Percentiles rank a stretch among this genome's conserved stretches.
phyloP scores from a whole-genome alignment of 1,140 invertebrate genomes.

The Lycorma delicatula region DNA sequence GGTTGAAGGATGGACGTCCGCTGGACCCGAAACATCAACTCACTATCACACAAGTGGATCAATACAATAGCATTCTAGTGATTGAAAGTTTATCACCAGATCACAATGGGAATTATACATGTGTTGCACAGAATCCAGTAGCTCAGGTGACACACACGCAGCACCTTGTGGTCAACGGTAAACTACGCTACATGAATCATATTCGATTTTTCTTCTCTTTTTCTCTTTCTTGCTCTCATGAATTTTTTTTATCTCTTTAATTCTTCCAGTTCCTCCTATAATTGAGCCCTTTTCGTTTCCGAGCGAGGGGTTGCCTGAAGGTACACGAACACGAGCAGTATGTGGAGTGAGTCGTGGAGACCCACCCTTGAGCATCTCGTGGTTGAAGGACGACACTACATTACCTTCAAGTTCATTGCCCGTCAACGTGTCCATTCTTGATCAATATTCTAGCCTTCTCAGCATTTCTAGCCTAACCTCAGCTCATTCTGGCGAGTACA shows the following conservation, averaged over 20 bases:
- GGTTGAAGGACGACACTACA: constrained; percentile 66
- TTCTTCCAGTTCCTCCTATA: constrained; percentile 62
- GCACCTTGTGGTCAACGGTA: constrained; percentile 72
- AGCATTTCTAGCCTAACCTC: constrained; percentile 66
- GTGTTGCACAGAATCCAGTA: constrained; percentile 60
- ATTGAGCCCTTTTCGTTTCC: constrained; percentile 77
- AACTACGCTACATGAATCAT: constrained; percentile 28
- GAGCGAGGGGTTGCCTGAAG: constrained; percentile 65
- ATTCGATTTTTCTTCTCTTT: constrained; percentile 16
- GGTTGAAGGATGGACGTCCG: constrained; percentile 63
- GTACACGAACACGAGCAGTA: constrained; percentile 72
- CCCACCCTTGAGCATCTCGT: constrained; percentile 61
- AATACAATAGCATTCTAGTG: constrained; percentile 67
- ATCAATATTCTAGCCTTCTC: constrained; percentile 64
- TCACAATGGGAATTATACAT: constrained; percentile 69
- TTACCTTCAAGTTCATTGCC: constrained; percentile 44
- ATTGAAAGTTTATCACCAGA: constrained; percentile 66
- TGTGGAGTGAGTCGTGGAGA: constrained; percentile 77
- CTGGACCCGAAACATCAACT: constrained; percentile 43
- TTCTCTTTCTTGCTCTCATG: constrained; percentile 24
- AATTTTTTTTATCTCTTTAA: constrained; percentile 19
- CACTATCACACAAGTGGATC: constrained; percentile 60
- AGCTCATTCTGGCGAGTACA: constrained; percentile 69
- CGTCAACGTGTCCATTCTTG: constrained; percentile 60
- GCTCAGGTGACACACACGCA: constrained; percentile 63